Conservation (phyloP, 2,113 vertebrate genomes). For the Phycodurus eques region DNA sequence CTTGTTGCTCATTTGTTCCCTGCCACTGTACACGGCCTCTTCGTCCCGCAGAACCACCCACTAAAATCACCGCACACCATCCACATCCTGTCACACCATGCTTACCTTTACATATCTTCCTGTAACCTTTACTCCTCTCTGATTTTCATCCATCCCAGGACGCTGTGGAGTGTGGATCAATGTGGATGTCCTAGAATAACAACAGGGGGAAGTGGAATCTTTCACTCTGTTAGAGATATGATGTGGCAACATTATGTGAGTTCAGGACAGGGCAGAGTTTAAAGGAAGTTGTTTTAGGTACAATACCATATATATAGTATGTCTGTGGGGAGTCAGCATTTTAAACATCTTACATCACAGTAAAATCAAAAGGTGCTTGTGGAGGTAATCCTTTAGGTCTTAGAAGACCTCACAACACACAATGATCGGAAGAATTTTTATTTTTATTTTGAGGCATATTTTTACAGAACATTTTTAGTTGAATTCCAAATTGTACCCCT, state of each 20-base stretch:
- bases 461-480: no score
- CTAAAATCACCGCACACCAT: constrained; percentile 36
- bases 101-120: constrained; percentile 19
- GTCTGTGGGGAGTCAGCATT: no score
- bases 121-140: constrained; percentile 29
- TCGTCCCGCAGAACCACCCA: constrained; percentile 42
- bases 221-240: not conserved
- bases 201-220: not conserved
- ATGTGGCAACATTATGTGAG: not conserved
- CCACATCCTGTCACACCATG: constrained; percentile 39
- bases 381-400: no score
- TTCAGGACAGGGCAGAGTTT: no score
- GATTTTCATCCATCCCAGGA: constrained; percentile 16
- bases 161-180: not conserved
- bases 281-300: no score
- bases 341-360: no score
- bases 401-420: no score
- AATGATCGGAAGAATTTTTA: no score
- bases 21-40: constrained; percentile 58
- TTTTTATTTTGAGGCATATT: no score
- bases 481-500: no score
- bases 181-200: not conserved
- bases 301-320: no score
- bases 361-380: no score
- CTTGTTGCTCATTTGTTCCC: constrained; percentile 26